phyloP scores from a whole-genome alignment of 2,113 vertebrate genomes.

The Eudyptes chrysolophus region DNA sequence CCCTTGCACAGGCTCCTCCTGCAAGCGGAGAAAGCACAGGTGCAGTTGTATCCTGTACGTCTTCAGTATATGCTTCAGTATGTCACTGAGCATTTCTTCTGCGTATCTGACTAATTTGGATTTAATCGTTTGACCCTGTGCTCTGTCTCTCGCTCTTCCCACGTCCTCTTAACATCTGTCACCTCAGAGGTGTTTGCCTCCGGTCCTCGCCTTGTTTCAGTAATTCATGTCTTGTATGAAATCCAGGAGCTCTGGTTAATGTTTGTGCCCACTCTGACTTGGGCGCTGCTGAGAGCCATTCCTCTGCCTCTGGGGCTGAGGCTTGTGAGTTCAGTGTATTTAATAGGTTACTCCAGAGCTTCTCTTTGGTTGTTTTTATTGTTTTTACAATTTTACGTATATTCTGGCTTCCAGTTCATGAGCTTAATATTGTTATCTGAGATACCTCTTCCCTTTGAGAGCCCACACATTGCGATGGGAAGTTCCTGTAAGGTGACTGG shows the following conservation, averaged over 20 bases:
- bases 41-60: rapidly evolving
- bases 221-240: neutral
- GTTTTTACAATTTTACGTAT: rapidly evolving
- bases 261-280: neutral
- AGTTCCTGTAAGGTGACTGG: neutral
- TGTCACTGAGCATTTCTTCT: neutral
- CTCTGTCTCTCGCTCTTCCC: neutral
- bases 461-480: rapidly evolving
- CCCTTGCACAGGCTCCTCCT: neutral
- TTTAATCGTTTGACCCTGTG: neutral
- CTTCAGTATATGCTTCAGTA: rapidly evolving
- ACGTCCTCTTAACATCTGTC: rapidly evolving
- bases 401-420: neutral
- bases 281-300: rapidly evolving
- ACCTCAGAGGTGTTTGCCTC: neutral
- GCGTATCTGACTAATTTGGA: neutral
- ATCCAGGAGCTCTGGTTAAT: neutral
- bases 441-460: neutral
- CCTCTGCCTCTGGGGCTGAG: neutral
- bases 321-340: neutral
- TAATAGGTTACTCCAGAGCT: neutral
- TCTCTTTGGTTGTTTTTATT: neutral
- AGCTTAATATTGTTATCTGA: neutral
- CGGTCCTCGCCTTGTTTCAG: neutral
- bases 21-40: neutral